Conservation (phyloP, 1,140 invertebrate genomes). For the Panagrolaimus sp. region DNA sequence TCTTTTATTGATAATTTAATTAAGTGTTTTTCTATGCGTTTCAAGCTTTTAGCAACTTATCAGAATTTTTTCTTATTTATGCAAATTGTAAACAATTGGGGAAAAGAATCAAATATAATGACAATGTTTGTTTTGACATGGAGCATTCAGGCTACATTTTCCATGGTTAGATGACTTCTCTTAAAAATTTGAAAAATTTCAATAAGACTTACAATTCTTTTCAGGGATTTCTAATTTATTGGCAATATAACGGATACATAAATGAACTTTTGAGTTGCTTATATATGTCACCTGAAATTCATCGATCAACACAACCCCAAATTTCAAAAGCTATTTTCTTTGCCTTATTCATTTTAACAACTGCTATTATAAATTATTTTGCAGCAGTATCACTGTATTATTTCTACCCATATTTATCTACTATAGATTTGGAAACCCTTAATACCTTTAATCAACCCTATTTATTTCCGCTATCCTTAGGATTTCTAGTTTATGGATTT, state of each 20-base stretch:
- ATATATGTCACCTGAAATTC: no score
- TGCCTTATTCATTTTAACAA: no score
- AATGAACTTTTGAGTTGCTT: not conserved
- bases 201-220: not conserved
- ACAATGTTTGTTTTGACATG: not conserved
- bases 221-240: conserved; percentile 6
- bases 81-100: conserved; percentile 1
- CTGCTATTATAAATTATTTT: no score
- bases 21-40: no score
- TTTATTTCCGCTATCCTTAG: not conserved
- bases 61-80: not conserved
- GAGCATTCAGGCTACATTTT: not conserved
- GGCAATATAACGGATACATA: conserved; percentile 4
- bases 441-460: conserved; percentile 1
- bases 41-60: not conserved
- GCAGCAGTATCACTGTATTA: no score
- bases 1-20: no score
- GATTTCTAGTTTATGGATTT: conserved; percentile 20
- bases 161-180: not conserved
- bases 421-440: not conserved
- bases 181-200: no score
- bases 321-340: no score
- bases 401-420: no score
- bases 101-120: not conserved
- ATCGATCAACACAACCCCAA: no score